These are phyloP conservation scores for Yponomeuta cagnagella DNA, from an alignment of 2,888 invertebrate genomes.

Conservation along the genomic window DNA sequence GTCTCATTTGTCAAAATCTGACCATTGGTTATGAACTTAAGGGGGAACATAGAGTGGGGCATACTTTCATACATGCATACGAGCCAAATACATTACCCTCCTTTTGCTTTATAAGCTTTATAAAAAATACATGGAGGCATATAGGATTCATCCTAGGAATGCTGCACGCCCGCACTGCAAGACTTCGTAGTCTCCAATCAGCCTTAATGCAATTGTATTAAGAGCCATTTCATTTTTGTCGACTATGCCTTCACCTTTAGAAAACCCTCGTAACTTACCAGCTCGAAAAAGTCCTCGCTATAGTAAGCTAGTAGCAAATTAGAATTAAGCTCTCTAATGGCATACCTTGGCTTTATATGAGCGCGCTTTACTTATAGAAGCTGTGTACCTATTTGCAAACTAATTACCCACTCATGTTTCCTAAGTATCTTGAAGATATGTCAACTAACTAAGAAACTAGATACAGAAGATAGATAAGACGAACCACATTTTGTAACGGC, in stretches of 20 bases:
- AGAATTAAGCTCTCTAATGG: not conserved
- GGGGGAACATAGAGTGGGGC: no score
- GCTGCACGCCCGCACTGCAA: no score
- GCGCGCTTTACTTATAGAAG: not conserved
- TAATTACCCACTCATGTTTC: not conserved
- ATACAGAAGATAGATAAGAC: not conserved
- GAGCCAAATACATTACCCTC: no score
- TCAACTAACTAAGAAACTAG: not conserved
- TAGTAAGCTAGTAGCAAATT: conserved; percentile 1
- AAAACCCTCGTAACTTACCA: not conserved
- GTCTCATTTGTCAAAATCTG: no score
- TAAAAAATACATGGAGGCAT: no score
- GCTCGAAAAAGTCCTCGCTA: not conserved
- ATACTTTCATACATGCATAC: no score
- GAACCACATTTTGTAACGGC: not conserved
- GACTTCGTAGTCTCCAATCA: no score
- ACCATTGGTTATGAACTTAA: no score
- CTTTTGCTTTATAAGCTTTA: no score
- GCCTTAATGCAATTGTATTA: no score
- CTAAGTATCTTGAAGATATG: not conserved
- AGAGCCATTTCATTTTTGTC: not conserved
- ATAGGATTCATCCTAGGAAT: no score
- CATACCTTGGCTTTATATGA: not conserved
- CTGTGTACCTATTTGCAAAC: not conserved
- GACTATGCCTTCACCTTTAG: not conserved